Base-by-base conservation (phyloP, 2,888 invertebrate species). In the Melieria omissa region DNA sequence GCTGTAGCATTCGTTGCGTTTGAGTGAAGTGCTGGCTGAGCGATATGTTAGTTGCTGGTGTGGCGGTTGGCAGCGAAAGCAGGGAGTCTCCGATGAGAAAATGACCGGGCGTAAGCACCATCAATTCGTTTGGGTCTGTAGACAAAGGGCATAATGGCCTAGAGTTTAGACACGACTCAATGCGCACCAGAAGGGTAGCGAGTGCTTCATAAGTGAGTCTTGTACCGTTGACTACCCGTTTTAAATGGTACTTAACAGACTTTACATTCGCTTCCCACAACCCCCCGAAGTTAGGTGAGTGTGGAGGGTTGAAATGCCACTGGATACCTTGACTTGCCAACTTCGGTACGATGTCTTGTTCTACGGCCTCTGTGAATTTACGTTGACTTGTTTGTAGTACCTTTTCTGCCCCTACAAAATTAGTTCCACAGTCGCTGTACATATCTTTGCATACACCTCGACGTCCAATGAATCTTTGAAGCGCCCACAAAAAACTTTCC, bases 261-360 rank as follows among this genome's bases (percentile, higher is more conserved):
- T 66, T 71, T 42, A 66, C 72, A 54, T 58, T 58, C 8, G 68
- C 68, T 54, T 68, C 47, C 72, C 72, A 72, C 29, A 72, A 44
- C 4, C 72, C 72, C 1, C 67, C 72, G 47, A 72, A 71, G 45
- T 69, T 52, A 7, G 68, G 69, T 4, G 69, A 54, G 9, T 45
- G 62, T 10, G 72, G 74, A 14, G 72, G 74, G 29, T 61, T 74
- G 42, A 72, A 74, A 42, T 69, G 74, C 72, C 70, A 74, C 41
- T 58, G 54, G 7, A 73, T 71, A 2, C 55, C 42, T 55, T 73
- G 42, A 10, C 46, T 42, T 41, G 63, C 54, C 46, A 73, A 54
- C 7, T 60, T 47, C 29, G 58, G 42, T 41, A 46, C 44, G 60
- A 61, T 45, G 14, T 65, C 42, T 46, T 14, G 9, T 46, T 62